phyloP scores from a whole-genome alignment of 1,140 invertebrate genomes.

The Pseudobourletiella spinata region DNA sequence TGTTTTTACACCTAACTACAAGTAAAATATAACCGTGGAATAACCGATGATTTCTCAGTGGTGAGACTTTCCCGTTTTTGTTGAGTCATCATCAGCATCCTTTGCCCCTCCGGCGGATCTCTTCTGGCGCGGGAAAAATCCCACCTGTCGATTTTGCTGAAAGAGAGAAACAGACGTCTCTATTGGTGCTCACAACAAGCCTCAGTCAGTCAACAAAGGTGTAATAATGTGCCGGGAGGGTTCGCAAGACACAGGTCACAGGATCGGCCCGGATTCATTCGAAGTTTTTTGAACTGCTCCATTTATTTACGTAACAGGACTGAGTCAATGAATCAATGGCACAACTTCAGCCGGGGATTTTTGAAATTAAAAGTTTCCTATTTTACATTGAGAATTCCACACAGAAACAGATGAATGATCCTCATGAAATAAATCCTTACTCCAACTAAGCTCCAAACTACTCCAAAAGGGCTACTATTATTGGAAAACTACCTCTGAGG shows the following conservation, averaged over 20 bases:
- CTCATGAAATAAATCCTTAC: background rate
- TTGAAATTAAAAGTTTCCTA: background rate
- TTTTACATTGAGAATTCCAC: background rate
- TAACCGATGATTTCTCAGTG: too few species aligned
- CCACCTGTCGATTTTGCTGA: slow-evolving; percentile 5
- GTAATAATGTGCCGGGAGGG: background rate
- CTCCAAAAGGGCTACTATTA: background rate
- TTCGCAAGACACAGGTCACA: background rate
- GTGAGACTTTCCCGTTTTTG: too few species aligned
- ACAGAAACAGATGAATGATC: background rate
- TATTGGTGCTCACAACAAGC: background rate
- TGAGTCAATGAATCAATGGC: background rate
- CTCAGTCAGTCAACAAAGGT: background rate
- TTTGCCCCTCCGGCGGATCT: background rate
- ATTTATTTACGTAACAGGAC: background rate
- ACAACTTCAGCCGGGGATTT: background rate
- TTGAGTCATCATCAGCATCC: too few species aligned
- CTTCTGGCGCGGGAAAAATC: slow-evolving; percentile 22
- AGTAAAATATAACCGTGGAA: too few species aligned
- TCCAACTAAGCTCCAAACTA: slow-evolving; percentile 17
- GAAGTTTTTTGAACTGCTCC: background rate
- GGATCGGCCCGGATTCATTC: background rate
- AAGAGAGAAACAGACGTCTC: background rate
- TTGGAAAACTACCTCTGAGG: slow-evolving; percentile 47
- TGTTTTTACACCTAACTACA: too few species aligned